Evolutionary conservation across 1,140 invertebrate species (phyloP).

Genomic region (Linepithema humile): DNA sequence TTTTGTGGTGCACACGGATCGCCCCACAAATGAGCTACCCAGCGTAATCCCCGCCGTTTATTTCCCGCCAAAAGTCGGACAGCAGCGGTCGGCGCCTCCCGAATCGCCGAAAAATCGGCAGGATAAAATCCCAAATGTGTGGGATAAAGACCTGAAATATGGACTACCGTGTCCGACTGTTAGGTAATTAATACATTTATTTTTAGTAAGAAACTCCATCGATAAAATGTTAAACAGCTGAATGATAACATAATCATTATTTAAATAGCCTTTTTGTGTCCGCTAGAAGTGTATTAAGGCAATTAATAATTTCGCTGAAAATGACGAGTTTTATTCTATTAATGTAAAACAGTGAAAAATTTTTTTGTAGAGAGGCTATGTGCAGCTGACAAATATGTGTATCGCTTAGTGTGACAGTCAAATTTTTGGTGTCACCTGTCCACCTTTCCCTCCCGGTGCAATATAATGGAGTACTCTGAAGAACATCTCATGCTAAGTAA

Average conservation of each 20-base stretch:
- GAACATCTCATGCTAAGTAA: constrained; percentile 75
- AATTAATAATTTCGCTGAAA: not conserved
- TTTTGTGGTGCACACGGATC: not conserved
- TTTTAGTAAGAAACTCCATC: not conserved
- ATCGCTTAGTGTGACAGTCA: constrained; percentile 21
- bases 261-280: not conserved
- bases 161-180: not conserved
- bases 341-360: too few relatives aligned
- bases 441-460: constrained; percentile 8
- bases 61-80: not conserved
- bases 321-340: not conserved
- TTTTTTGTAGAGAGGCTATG: too few relatives aligned
- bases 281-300: not conserved
- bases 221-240: not conserved
- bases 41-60: constrained; percentile 33
- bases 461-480: constrained; percentile 60
- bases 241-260: not conserved
- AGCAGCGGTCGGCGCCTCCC: not conserved
- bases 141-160: not conserved
- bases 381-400: not conserved
- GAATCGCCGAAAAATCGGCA: not conserved
- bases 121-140: constrained; percentile 20
- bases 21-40: constrained; percentile 43
- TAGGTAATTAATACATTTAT: not conserved
- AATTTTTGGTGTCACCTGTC: not conserved